Conservation (phyloP, 2,888 invertebrate species). For the Synergus gifuensis region DNA sequence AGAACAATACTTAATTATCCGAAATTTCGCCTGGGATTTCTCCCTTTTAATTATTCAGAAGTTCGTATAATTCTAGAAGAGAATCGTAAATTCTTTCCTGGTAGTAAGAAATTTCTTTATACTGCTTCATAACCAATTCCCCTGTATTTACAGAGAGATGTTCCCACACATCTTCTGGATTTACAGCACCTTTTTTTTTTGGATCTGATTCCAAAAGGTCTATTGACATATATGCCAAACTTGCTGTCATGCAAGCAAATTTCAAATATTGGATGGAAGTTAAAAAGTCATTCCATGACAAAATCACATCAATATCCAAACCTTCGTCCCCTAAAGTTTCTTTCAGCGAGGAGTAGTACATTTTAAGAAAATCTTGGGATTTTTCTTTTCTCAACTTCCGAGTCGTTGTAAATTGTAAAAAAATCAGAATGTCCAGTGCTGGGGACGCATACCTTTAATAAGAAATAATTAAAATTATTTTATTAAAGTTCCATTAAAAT, state of each 20-base stretch:
- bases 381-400: constrained; percentile 62
- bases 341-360: constrained; percentile 65
- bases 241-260: constrained; percentile 61
- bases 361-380: constrained; percentile 62
- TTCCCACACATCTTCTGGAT: constrained; percentile 60
- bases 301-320: constrained; percentile 51
- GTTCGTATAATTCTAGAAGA: constrained; percentile 64
- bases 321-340: constrained; percentile 53
- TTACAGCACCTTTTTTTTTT: constrained; percentile 61
- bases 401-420: constrained; percentile 72
- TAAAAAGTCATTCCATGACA: constrained; percentile 62
- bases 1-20: not conserved
- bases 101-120: constrained; percentile 57
- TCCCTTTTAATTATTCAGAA: not conserved
- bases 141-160: constrained; percentile 65
- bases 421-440: constrained; percentile 71
- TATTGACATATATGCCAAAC: constrained; percentile 64
- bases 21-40: not conserved
- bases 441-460: constrained; percentile 67
- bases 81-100: constrained; percentile 63
- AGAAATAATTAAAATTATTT: not conserved
- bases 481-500: too few species aligned
- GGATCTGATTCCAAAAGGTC: constrained; percentile 64
- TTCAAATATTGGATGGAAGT: constrained; percentile 62
- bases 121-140: constrained; percentile 62